Conservation (phyloP, 2,113 vertebrate genomes). For the Vanacampus margaritifer region DNA sequence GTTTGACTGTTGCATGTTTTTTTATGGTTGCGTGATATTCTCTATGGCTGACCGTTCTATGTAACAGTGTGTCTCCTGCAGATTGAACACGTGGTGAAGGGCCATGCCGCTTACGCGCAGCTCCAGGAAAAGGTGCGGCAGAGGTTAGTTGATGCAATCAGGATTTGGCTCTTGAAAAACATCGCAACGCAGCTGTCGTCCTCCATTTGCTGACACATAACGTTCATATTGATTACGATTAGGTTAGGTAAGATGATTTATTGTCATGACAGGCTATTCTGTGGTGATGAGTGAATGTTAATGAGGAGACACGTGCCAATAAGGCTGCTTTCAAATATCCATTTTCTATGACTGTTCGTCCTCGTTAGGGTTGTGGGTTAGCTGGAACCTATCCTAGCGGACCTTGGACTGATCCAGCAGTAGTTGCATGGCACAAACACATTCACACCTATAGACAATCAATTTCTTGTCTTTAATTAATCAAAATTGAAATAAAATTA, state of each 20-base stretch:
- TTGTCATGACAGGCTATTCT: neutral
- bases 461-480: too few relatives aligned
- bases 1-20: too few relatives aligned
- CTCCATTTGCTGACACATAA: neutral
- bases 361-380: too few relatives aligned
- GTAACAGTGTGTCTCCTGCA: conserved; percentile 52
- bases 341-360: neutral
- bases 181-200: conserved; percentile 3
- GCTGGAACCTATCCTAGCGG: too few relatives aligned
- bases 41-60: neutral
- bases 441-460: too few relatives aligned
- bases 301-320: too few relatives aligned
- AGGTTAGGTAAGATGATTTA: neutral
- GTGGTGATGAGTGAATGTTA: neutral
- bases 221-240: conserved; percentile 7
- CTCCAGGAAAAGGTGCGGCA: conserved; percentile 77
- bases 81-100: conserved; percentile 87
- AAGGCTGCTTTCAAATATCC: too few relatives aligned
- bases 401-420: too few relatives aligned
- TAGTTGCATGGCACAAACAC: too few relatives aligned
- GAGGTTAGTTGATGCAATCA: conserved; percentile 71
- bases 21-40: neutral
- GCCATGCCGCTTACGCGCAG: conserved; percentile 81
- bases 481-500: too few relatives aligned
- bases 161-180: neutral